A percentile compares a stretch with the other conserved stretches of the same genome.
Evolutionary conservation across 2,113 vertebrate species (phyloP).

Genomic region (Lutjanus erythropterus): DNA sequence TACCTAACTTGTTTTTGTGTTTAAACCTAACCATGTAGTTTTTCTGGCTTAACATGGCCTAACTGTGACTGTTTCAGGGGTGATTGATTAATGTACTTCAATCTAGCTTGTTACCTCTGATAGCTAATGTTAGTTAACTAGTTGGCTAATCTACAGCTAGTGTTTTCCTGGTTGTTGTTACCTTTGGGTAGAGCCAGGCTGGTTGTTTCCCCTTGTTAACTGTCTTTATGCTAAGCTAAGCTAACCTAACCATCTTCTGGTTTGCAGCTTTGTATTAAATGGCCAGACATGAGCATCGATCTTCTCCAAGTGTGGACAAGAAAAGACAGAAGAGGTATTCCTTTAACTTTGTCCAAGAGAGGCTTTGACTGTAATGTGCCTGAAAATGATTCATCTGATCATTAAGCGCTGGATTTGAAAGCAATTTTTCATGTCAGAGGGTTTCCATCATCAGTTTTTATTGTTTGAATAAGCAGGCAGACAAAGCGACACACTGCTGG

Average conservation of each 20-base stretch:
- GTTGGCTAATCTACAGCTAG: too few relatives aligned
- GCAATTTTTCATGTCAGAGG: slow-evolving; percentile 26
- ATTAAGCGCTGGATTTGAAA: slow-evolving; percentile 9
- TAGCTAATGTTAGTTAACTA: too few relatives aligned
- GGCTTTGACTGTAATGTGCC: background rate
- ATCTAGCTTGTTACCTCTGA: too few relatives aligned
- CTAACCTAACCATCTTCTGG: background rate
- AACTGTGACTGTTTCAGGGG: too few relatives aligned
- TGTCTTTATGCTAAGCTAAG: background rate
- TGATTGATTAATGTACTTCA: too few relatives aligned
- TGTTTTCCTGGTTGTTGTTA: too few relatives aligned
- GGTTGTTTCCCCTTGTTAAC: too few relatives aligned
- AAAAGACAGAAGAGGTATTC: background rate
- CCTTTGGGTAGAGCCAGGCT: too few relatives aligned
- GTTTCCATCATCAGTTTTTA: slow-evolving; percentile 33
- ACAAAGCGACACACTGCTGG: slow-evolving; percentile 19
- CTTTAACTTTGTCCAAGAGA: background rate
- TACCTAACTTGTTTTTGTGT: too few relatives aligned
- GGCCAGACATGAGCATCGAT: background rate
- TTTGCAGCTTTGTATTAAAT: background rate
- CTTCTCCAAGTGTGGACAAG: background rate
- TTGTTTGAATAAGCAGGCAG: slow-evolving; percentile 20
- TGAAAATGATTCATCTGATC: slow-evolving; percentile 48
- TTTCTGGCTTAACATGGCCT: too few relatives aligned
- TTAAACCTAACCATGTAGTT: too few relatives aligned